Conservation (phyloP, 2,113 vertebrate species). For the Brachypteracias leptosomus region DNA sequence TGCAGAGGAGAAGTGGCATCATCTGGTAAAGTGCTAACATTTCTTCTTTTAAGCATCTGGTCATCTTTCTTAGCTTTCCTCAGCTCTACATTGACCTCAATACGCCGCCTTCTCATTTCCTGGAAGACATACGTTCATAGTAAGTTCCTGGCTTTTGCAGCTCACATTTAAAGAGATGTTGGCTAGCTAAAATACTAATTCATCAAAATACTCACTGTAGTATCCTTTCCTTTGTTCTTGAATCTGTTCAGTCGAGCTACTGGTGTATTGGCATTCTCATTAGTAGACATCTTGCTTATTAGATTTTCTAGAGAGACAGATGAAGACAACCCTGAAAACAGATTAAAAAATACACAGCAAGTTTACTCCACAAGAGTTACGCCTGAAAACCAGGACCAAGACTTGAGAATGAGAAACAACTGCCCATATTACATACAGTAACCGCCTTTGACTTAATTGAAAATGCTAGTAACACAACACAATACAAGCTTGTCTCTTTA, state of each 20-base stretch:
- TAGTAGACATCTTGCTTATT: slow-evolving; percentile 79
- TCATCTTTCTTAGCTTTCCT: slow-evolving; percentile 94
- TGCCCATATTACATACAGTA: background rate
- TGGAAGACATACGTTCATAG: background rate
- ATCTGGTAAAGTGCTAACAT: slow-evolving; percentile 82
- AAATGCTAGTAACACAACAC: background rate
- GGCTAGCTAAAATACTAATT: background rate
- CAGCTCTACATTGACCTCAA: slow-evolving; percentile 89
- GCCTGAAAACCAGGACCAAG: fast-evolving
- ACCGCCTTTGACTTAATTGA: background rate
- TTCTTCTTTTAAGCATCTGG: slow-evolving; percentile 90
- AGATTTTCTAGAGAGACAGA: background rate
- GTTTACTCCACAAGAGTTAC: background rate
- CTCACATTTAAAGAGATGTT: background rate
- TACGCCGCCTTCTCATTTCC: slow-evolving; percentile 86
- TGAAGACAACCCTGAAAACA: background rate
- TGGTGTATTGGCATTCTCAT: slow-evolving; percentile 72
- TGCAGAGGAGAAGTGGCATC: slow-evolving; percentile 94
- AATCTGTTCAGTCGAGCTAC: slow-evolving; percentile 84
- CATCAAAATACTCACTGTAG: slow-evolving; percentile 71
- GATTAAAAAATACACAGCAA: background rate
- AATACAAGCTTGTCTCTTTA: background rate
- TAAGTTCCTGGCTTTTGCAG: background rate
- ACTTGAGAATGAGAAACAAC: fast-evolving
- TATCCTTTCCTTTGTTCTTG: slow-evolving; percentile 94